Evolutionary conservation across 2,113 vertebrate genomes (phyloP).

Genomic region (Scophthalmus maximus): DNA sequence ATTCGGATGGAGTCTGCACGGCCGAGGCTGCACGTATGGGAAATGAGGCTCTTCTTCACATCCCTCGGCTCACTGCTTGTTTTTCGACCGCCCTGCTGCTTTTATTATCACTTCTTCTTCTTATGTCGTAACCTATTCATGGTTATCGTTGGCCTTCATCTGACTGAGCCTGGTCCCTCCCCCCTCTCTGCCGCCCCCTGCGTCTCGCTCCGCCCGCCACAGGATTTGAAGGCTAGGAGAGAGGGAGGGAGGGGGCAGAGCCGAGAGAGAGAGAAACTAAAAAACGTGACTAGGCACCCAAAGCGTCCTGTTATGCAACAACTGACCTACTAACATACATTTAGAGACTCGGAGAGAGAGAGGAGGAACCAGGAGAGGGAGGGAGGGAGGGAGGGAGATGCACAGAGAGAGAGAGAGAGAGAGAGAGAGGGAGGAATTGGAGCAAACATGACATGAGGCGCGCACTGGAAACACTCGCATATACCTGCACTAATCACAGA

Average conservation of each 20-base stretch:
- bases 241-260: conserved; percentile 62
- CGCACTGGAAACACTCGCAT: conserved; percentile 63
- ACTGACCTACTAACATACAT: conserved; percentile 90
- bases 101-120: neutral
- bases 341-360: conserved; percentile 72
- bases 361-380: conserved; percentile 46
- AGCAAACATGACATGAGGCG: conserved; percentile 79
- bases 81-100: conserved; percentile 28
- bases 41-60: neutral
- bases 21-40: no score
- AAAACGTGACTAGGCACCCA: conserved; percentile 86
- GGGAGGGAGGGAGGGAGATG: conserved; percentile 52
- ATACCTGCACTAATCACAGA: conserved; percentile 52
- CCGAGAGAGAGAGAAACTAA: conserved; percentile 74
- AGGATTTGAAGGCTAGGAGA: conserved; percentile 57
- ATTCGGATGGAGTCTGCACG: neutral
- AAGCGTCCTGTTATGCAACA: conserved; percentile 87
- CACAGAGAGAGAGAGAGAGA: conserved; percentile 62
- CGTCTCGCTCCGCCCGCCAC: conserved; percentile 51
- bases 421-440: conserved; percentile 61
- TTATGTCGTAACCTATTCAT: conserved; percentile 61
- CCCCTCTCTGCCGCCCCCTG: conserved; percentile 24
- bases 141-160: conserved; percentile 52
- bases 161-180: conserved; percentile 65
- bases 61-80: conserved; percentile 18